phyloP scores from a whole-genome alignment of 2,797 vertebrate genomes.

The Masticophis lateralis region DNA sequence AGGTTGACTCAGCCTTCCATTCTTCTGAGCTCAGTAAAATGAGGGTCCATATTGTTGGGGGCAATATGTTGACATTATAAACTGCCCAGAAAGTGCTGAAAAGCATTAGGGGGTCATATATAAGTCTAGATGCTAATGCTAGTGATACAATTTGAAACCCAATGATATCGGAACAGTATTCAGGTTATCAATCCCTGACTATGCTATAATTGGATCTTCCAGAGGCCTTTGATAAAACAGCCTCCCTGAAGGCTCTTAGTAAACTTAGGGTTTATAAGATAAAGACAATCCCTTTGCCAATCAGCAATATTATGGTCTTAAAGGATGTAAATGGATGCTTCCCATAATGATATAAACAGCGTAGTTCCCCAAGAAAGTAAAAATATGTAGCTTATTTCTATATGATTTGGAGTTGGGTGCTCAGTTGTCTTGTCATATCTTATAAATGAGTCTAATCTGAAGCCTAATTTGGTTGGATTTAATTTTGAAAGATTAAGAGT shows the following conservation, averaged over 20 bases:
- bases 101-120: background rate
- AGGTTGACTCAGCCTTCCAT: background rate
- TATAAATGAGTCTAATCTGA: background rate
- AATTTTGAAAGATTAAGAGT: background rate
- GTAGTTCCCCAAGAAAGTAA: background rate
- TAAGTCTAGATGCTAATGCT: background rate
- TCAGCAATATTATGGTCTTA: background rate
- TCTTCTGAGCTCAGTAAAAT: background rate
- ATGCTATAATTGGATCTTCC: background rate
- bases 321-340: background rate
- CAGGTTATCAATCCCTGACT: background rate
- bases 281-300: background rate
- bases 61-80: background rate
- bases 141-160: background rate
- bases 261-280: background rate
- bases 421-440: background rate
- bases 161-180: background rate
- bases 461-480: background rate
- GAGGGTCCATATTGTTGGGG: background rate
- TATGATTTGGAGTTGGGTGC: background rate
- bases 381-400: background rate
- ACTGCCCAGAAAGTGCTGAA: background rate
- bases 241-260: background rate
- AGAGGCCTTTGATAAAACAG: background rate
- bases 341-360: background rate